Conservation (phyloP, 2,888 invertebrate species). For the Amaurobius ferox region DNA sequence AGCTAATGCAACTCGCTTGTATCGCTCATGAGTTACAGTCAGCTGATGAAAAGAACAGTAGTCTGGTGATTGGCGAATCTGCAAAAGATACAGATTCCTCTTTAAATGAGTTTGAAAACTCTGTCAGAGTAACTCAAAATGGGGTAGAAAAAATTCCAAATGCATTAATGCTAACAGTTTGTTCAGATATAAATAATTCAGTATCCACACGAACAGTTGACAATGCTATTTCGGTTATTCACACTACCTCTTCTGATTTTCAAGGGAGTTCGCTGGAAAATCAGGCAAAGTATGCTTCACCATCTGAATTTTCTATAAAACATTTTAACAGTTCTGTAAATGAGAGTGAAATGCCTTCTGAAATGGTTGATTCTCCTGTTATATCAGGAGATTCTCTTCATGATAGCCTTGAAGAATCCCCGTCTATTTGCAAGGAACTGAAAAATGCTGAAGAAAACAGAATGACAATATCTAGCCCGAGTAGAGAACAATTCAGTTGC, state of each 20-base stretch:
- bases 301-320: background rate
- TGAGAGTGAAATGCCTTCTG: background rate
- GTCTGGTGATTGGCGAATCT: background rate
- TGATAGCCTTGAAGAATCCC: background rate
- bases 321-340: background rate
- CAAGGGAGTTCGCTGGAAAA: background rate
- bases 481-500: background rate
- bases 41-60: conserved; percentile 6
- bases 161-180: background rate
- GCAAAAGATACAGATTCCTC: background rate
- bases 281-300: background rate
- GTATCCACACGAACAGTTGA: conserved; percentile 5
- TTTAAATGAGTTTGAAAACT: background rate
- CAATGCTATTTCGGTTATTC: conserved; percentile 18
- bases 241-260: background rate
- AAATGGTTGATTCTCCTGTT: background rate
- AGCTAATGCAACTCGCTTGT: conserved; percentile 2
- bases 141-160: background rate
- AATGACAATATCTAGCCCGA: background rate
- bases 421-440: background rate
- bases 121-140: background rate
- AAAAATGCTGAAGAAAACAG: background rate
- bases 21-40: conserved; percentile 14
- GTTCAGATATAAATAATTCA: too few species aligned
- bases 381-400: background rate